Evolutionary conservation across 2,113 vertebrate genomes (phyloP).

Genomic region (Nothoprocta perdicaria): DNA sequence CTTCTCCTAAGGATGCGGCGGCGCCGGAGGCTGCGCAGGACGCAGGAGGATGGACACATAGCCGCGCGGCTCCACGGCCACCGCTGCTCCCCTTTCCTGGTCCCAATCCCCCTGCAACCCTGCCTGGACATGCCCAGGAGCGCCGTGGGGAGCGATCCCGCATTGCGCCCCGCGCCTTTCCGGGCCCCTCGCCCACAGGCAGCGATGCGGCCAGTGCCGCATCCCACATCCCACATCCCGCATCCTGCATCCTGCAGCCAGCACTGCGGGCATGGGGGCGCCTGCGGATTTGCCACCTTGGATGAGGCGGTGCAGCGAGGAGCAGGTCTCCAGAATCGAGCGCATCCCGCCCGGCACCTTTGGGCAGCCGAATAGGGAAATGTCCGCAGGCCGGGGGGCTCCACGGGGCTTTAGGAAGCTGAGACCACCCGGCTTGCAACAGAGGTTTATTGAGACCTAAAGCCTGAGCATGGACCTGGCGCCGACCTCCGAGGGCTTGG

Average conservation of each 20-base stretch:
- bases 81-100: background rate
- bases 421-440: conserved; percentile 51
- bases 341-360: background rate
- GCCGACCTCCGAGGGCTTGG: background rate
- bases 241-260: background rate
- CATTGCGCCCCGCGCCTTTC: too few relatives aligned
- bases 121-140: background rate
- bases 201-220: too few relatives aligned
- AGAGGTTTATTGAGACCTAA: conserved; percentile 52
- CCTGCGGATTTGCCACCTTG: background rate
- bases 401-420: conserved; percentile 22
- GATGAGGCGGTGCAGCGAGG: conserved; percentile 31
- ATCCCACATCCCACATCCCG: too few relatives aligned
- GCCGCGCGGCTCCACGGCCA: background rate
- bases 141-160: too few relatives aligned
- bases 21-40: too few relatives aligned
- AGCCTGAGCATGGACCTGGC: background rate
- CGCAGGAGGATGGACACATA: too few relatives aligned
- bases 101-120: background rate
- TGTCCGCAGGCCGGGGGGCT: background rate
- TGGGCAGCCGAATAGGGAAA: conserved; percentile 14
- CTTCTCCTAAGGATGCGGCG: background rate
- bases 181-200: too few relatives aligned
- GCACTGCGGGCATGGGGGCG: conserved; percentile 9
- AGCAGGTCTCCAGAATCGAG: background rate